phyloP scores from a whole-genome alignment of 2,888 invertebrate genomes.

The Xylota sylvarum region DNA sequence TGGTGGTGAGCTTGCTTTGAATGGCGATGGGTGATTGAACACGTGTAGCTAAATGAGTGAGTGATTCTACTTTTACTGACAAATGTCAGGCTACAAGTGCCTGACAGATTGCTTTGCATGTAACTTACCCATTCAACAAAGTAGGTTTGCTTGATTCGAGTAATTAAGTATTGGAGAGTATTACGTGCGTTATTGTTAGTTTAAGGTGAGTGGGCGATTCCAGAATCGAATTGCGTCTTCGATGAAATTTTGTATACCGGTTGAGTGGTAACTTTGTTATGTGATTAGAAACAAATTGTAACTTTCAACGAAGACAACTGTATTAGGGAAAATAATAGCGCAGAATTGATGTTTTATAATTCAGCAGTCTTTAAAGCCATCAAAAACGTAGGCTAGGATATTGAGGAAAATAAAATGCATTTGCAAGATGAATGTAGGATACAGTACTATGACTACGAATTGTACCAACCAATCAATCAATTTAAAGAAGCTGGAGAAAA shows the following conservation, averaged over 20 bases:
- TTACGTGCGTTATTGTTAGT: neutral
- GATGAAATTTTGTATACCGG: neutral
- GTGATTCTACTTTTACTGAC: slow-evolving; percentile 37
- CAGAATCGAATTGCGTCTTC: slow-evolving; percentile 1
- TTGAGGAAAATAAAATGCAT: too few species aligned
- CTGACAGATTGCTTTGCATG: slow-evolving; percentile 51
- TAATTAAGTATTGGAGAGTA: slow-evolving; percentile 19
- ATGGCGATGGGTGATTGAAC: slow-evolving; percentile 51
- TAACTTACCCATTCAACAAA: slow-evolving; percentile 15
- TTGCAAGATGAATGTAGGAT: too few species aligned
- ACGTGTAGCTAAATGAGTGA: slow-evolving; percentile 48
- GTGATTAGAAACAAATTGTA: neutral
- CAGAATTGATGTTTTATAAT: neutral
- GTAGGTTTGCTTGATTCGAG: slow-evolving; percentile 9
- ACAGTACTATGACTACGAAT: too few species aligned
- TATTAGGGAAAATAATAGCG: neutral
- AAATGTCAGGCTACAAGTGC: slow-evolving; percentile 47
- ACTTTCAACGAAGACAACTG: too few species aligned
- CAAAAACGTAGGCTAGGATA: too few species aligned
- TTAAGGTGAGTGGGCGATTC: neutral
- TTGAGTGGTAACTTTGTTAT: neutral
- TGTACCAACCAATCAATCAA: too few species aligned
- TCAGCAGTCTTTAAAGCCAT: too few species aligned
- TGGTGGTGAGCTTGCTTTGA: neutral
- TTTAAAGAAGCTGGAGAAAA: too few species aligned